Conservation (phyloP, 2,113 vertebrate species). For the Calidris pugnax region DNA sequence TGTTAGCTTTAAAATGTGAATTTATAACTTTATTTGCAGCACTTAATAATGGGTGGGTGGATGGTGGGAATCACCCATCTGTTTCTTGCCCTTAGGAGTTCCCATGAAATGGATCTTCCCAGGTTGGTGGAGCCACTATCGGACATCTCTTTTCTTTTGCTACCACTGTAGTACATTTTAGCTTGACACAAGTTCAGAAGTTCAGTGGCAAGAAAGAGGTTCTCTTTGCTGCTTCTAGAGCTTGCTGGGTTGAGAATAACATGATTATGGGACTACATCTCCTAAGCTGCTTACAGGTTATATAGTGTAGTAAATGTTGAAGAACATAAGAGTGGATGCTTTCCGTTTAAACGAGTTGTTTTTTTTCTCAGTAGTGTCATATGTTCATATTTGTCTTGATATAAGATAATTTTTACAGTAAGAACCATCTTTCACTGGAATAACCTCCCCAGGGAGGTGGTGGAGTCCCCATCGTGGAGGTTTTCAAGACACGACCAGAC, state of each 20-base stretch:
- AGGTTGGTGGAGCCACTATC: accelerated
- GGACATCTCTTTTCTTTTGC: neutral
- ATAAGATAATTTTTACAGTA: neutral
- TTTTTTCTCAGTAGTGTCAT: neutral
- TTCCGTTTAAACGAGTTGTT: neutral
- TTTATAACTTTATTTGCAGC: neutral
- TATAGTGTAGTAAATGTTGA: neutral
- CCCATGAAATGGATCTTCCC: neutral
- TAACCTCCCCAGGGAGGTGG: neutral
- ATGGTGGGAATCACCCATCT: neutral
- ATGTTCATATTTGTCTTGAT: neutral
- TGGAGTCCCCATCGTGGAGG: neutral
- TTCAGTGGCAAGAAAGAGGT: neutral
- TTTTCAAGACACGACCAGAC: neutral
- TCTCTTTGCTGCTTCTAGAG: neutral
- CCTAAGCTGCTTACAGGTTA: neutral
- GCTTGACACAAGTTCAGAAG: neutral
- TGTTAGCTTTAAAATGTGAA: neutral
- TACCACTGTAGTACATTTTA: neutral
- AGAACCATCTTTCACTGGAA: neutral
- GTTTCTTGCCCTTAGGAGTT: neutral
- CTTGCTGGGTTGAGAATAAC: neutral
- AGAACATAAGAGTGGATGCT: neutral
- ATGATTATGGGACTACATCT: neutral
- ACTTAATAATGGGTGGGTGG: neutral